phyloP scores from a whole-genome alignment of 2,113 vertebrate species.

The Cariama cristata region DNA sequence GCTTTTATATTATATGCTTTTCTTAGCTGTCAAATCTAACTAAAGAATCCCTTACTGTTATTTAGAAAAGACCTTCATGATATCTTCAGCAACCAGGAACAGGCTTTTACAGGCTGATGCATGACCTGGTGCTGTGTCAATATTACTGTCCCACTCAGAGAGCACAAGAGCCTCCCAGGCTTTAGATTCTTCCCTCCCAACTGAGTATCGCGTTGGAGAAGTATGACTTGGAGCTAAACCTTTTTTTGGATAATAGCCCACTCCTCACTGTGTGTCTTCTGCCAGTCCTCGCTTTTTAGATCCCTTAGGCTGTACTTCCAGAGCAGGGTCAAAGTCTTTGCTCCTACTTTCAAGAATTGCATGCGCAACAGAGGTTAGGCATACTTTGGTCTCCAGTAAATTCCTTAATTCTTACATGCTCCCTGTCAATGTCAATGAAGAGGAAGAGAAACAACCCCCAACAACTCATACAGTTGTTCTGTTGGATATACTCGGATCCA shows the following conservation, averaged over 20 bases:
- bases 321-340: neutral
- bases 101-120: neutral
- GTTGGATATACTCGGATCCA: neutral
- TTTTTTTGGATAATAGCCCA: neutral
- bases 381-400: neutral
- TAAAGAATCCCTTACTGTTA: neutral
- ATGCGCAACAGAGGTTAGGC: neutral
- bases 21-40: neutral
- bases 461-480: fast-evolving
- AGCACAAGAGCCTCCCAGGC: neutral
- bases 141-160: neutral
- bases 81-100: neutral
- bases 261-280: neutral
- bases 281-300: neutral
- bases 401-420: neutral
- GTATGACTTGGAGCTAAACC: neutral
- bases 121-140: neutral
- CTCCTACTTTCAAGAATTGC: neutral
- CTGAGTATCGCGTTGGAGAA: neutral
- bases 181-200: neutral
- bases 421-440: neutral
- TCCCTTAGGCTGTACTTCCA: neutral
- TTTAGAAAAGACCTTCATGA: neutral
- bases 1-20: neutral
- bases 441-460: neutral